Base-by-base conservation (phyloP, 1,140 invertebrate genomes). In the Aplysia californica region DNA sequence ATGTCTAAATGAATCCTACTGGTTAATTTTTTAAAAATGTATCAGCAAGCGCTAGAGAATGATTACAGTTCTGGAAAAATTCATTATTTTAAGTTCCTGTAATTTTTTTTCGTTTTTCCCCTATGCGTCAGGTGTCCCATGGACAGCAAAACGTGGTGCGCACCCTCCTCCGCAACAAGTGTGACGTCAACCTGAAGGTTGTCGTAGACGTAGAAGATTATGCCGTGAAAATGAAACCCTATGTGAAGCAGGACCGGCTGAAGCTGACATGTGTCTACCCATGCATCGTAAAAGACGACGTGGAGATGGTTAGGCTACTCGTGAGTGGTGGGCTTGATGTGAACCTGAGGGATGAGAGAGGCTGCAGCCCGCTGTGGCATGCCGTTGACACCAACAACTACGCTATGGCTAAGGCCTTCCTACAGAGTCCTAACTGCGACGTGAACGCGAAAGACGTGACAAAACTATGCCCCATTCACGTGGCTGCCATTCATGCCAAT, bases 321-420 rank as follows among this genome's bases (percentile, higher is more conserved):
- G 82, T 86, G 2, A 70, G 78, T 58, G 84, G 78, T 21, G 84
- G 84, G n/a, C 80, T 80, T 74, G 81, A 86, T 76, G 82, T 86
- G 0, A 85, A 84, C 61, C 72, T 81, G 20, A 23, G 78, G 67
- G 85, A 86, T 61, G 85, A 86, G 41, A 67, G 83, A 18, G 84
- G 85, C 15, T 86, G 85, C 65, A 79, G 81, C 26, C 73, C 80
- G 6, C 38, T 86, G 21, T 85, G 84, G 84, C 85, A 86, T 59
- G 84, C 84, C 23, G 82, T 81, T 2, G 85, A 86, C 77, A 71
- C 83, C 21, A 76, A 82, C 56, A 80, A 85, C 77, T 85, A 85
- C 65, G 79, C 83, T 26, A 84, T 86, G 79, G 76, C 79, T n/a
- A 84, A 83, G 68, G 71, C 78, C 0, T 77, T 86, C 58, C 31